Percentiles rank a stretch among this genome's conserved stretches.
phyloP scores from a whole-genome alignment of 2,888 invertebrate genomes.

The Orthosia incerta region DNA sequence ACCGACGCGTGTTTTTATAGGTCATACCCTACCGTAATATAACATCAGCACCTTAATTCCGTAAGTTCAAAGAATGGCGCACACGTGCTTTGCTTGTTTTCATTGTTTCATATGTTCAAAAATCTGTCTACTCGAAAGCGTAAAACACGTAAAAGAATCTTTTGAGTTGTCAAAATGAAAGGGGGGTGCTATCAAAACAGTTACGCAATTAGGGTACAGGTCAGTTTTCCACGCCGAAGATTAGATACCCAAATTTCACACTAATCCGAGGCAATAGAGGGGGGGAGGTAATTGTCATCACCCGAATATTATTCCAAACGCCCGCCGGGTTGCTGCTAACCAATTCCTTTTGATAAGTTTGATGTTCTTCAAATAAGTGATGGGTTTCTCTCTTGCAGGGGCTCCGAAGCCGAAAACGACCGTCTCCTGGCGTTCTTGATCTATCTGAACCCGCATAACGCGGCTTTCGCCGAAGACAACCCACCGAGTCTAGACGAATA shows the following conservation, averaged over 20 bases:
- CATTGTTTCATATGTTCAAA: too few relatives aligned
- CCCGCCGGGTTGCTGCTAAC: not conserved
- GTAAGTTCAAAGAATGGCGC: too few relatives aligned
- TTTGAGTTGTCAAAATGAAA: too few relatives aligned
- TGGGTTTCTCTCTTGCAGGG: constrained; percentile 67
- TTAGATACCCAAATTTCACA: not conserved
- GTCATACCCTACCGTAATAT: not conserved
- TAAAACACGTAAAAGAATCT: too few relatives aligned
- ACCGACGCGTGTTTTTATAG: not conserved
- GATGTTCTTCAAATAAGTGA: not conserved
- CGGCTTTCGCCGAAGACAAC: constrained; percentile 69
- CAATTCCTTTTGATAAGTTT: not conserved
- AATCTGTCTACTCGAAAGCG: too few relatives aligned
- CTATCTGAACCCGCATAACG: constrained; percentile 76
- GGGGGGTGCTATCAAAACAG: not conserved
- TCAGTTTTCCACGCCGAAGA: not conserved
- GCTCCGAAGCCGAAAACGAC: constrained; percentile 79
- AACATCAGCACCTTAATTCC: too few relatives aligned
- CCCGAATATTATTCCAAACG: not conserved
- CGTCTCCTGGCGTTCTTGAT: constrained; percentile 83
- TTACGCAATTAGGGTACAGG: too few relatives aligned
- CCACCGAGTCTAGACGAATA: constrained; percentile 66
- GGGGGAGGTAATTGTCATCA: not conserved
- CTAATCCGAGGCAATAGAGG: not conserved
- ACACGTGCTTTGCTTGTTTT: too few relatives aligned